A percentile compares a stretch with the other conserved stretches of the same genome.
These are phyloP conservation scores for Parascotia fuliginaria DNA, from an alignment of 2,888 invertebrate species.

Conservation along the genomic window DNA sequence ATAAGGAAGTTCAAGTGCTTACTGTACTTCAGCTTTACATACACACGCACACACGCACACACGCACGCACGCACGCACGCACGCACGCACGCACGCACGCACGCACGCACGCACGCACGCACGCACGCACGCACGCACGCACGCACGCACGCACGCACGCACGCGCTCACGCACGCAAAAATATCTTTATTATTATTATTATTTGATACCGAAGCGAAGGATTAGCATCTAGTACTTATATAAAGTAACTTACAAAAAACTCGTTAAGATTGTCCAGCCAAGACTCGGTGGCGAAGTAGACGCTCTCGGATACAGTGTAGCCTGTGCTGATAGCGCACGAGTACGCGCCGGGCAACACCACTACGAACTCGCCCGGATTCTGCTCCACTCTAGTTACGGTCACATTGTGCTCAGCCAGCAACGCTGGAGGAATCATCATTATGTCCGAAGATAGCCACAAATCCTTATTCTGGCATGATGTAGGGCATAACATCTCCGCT, in stretches of 20 bases:
- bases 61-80: no score
- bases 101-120: no score
- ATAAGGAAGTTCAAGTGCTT: no score
- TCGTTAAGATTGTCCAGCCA: constrained; percentile 92
- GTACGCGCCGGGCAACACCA: constrained; percentile 94
- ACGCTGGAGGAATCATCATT: constrained; percentile 95
- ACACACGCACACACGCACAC: no score
- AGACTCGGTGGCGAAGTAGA: constrained; percentile 93
- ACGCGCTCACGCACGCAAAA: no score
- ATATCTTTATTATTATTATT: no score
- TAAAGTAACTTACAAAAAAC: constrained; percentile 85
- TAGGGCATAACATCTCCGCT: constrained; percentile 91
- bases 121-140: no score
- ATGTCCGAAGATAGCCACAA: constrained; percentile 97
- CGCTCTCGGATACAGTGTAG: constrained; percentile 95
- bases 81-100: no score
- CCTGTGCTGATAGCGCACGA: constrained; percentile 96
- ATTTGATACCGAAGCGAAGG: no score
- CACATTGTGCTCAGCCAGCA: constrained; percentile 91
- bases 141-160: no score
- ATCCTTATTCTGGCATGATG: constrained; percentile 92
- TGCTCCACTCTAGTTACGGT: constrained; percentile 92
- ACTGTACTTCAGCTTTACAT: no score
- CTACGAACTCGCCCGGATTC: constrained; percentile 94
- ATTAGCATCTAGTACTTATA: neutral